phyloP scores from a whole-genome alignment of 2,888 invertebrate genomes.

The Apodemia mormo region DNA sequence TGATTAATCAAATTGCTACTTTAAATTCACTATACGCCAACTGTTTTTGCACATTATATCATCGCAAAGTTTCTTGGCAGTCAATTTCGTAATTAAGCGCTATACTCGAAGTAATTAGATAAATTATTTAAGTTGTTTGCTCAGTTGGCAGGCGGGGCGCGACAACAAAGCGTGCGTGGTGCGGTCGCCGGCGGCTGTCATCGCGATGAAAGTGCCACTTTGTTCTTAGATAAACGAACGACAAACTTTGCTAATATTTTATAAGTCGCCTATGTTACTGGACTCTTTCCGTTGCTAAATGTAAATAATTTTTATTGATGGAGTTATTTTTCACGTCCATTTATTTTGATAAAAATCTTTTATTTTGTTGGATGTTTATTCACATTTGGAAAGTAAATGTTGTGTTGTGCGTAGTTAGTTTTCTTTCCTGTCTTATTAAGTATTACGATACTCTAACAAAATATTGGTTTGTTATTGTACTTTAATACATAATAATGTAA shows the following conservation, averaged over 20 bases:
- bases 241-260: constrained; percentile 24
- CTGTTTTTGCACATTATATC: constrained; percentile 17
- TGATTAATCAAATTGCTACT: too few species aligned
- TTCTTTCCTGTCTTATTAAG: too few species aligned
- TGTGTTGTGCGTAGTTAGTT: too few species aligned
- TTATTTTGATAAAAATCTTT: constrained; percentile 13
- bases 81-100: constrained; percentile 40
- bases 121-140: constrained; percentile 40
- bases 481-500: too few species aligned
- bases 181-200: constrained; percentile 43
- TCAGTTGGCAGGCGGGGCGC: constrained; percentile 38
- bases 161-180: constrained; percentile 34
- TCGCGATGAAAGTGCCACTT: constrained; percentile 36
- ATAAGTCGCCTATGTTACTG: constrained; percentile 22
- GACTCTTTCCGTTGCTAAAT: constrained; percentile 14
- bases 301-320: constrained; percentile 19
- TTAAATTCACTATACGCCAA: not conserved
- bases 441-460: too few species aligned
- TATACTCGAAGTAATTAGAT: constrained; percentile 38
- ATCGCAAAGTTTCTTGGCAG: constrained; percentile 30
- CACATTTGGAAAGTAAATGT: not conserved
- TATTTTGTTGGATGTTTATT: not conserved
- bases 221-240: constrained; percentile 37
- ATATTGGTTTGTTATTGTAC: too few species aligned
- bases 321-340: constrained; percentile 19